A percentile compares a stretch with the other conserved stretches of the same genome.
Evolutionary conservation across 2,888 invertebrate species (phyloP).

Genomic region (Protophormia terraenovae): DNA sequence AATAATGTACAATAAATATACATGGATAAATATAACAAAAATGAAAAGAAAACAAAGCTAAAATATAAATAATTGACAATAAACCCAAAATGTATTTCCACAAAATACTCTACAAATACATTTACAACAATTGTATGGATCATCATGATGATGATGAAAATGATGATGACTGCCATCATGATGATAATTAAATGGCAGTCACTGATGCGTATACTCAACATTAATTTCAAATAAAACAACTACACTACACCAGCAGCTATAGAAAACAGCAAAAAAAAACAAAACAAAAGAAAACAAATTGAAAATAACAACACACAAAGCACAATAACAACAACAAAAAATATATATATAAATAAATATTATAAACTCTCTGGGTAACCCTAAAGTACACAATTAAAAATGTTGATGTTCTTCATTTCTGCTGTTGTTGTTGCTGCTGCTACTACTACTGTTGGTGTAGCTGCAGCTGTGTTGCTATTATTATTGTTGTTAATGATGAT

Average conservation of each 20-base stretch:
- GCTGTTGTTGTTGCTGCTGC: not conserved
- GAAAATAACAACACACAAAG: slow-evolving; percentile 5
- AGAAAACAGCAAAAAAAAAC: slow-evolving; percentile 36
- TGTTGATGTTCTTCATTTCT: slow-evolving; percentile 21
- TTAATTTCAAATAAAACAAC: slow-evolving; percentile 46
- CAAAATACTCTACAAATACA: slow-evolving; percentile 2
- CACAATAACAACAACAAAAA: slow-evolving; percentile 49
- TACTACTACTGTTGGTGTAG: slow-evolving; percentile 1
- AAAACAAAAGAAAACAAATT: slow-evolving; percentile 19
- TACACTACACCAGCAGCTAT: not conserved
- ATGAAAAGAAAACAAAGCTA: not conserved
- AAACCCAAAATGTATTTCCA: not conserved
- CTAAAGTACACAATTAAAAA: slow-evolving; percentile 61
- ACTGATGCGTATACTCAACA: slow-evolving; percentile 71
- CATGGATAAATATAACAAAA: no score
- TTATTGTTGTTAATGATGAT: slow-evolving; percentile 20
- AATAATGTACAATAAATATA: no score
- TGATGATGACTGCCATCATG: not conserved
- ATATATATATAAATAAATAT: not conserved
- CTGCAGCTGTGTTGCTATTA: not conserved
- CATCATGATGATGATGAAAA: not conserved
- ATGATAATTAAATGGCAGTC: slow-evolving; percentile 56
- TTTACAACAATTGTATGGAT: not conserved
- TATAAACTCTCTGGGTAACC: slow-evolving; percentile 71
- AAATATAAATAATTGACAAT: not conserved